Conservation (phyloP, 2,113 vertebrate species). For the Gadus chalcogrammus region DNA sequence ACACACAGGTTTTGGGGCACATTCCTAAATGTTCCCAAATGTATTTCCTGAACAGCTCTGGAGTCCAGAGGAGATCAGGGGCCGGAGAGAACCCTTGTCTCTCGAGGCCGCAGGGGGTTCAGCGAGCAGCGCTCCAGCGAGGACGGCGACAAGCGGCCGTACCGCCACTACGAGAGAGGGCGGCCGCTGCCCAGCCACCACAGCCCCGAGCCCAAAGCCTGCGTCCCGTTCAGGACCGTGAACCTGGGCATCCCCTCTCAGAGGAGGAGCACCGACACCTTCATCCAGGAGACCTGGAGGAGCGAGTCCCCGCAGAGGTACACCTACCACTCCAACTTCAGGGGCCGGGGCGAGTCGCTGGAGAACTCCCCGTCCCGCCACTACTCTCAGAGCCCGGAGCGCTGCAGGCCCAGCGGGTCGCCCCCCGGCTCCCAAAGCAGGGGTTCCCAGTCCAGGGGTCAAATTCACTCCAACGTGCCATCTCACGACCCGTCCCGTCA, state of each 20-base stretch:
- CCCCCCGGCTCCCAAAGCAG: slow-evolving; percentile 32
- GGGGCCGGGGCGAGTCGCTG: slow-evolving; percentile 56
- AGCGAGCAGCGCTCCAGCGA: slow-evolving; percentile 37
- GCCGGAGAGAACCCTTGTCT: slow-evolving; percentile 68
- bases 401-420: slow-evolving; percentile 43
- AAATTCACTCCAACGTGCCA: slow-evolving; percentile 30
- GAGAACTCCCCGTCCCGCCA: slow-evolving; percentile 64
- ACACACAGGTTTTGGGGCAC: too few species aligned
- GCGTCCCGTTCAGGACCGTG: slow-evolving; percentile 71
- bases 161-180: slow-evolving; percentile 66
- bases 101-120: slow-evolving; percentile 53
- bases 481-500: slow-evolving; percentile 8
- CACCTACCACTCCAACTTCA: slow-evolving; percentile 75
- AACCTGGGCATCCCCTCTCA: slow-evolving; percentile 73
- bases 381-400: slow-evolving; percentile 67
- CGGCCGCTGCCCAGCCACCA: slow-evolving; percentile 71
- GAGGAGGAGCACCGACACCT: slow-evolving; percentile 61
- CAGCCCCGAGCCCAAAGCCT: slow-evolving; percentile 70
- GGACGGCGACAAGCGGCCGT: slow-evolving; percentile 32
- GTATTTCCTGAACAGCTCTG: slow-evolving; percentile 35
- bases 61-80: slow-evolving; percentile 55
- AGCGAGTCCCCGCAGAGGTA: slow-evolving; percentile 76
- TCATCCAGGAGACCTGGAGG: slow-evolving; percentile 56
- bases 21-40: too few species aligned
- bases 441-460: slow-evolving; percentile 58